Evolutionary conservation across 2,797 vertebrate species (phyloP), one percentile per base, ranked within the genome.

Genomic region (Tenualosa ilisha): DNA sequence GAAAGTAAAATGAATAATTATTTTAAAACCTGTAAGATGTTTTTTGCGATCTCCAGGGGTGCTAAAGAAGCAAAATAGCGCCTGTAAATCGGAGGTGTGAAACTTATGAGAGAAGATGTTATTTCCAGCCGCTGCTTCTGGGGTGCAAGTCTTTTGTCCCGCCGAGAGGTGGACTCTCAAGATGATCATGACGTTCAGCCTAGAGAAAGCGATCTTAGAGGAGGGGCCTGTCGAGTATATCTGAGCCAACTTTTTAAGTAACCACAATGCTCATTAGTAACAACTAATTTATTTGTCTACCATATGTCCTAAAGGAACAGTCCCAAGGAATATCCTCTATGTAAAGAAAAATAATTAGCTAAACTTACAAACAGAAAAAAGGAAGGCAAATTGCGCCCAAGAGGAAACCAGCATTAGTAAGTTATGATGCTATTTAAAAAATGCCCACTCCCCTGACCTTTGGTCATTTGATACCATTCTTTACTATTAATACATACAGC

Each of bases 401-500:
- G 13, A 72, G 31, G 31, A 37, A 72, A 37, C 72, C 17, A 7
- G 17, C 72, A 79, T 15, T 0, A 37, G 26, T 22, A 46, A 37
- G 31, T 37, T 2, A 43, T 79, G 40, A 79, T 43, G 51, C 82
- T 83, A 59, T 86, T 86, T 86, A 61, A 9, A 37, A 53, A 0
- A 43, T 0, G 31, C 68, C 11, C 17, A 46, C 22, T 83, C 31
- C 82, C 63, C 11, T 56, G 84, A 46, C 81, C 84, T n/a, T 40
- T 61, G 68, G 85, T 31, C 43, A 79, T 37, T 72, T 26, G 40
- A 86, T 8, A 83, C 82, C 85, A 83, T 83, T 79, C 81, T 83
- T 79, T 86, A 61, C 85, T 86, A 86, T 61, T n/a, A 86, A 86
- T 86, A 86, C 82, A 79, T n/a, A 6, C 6, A 22, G 17, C 15